These are phyloP conservation scores for Ammodytes marinus DNA, from an alignment of 2,113 vertebrate genomes.

Conservation along the genomic window DNA sequence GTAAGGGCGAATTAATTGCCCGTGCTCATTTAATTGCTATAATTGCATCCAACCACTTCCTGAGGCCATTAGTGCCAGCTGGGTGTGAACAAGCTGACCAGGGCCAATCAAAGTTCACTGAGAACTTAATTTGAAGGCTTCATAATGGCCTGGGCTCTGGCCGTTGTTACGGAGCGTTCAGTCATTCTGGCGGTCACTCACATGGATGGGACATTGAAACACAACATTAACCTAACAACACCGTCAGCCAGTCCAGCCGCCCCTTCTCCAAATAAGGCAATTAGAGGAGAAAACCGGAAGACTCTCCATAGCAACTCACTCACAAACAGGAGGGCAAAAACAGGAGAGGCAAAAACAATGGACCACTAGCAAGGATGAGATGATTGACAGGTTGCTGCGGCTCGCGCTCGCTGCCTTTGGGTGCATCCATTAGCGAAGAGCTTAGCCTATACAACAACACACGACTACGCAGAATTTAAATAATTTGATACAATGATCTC, in stretches of 20 bases:
- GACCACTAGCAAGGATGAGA: slow-evolving; percentile 36
- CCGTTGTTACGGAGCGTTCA: slow-evolving; percentile 19
- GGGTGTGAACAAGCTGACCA: slow-evolving; percentile 37
- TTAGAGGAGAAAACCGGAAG: slow-evolving; percentile 60
- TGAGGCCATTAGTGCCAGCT: slow-evolving; percentile 25
- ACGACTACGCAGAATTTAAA: neutral
- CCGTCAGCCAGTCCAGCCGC: slow-evolving; percentile 25
- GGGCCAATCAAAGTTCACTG: slow-evolving; percentile 6
- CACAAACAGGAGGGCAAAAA: slow-evolving; percentile 63
- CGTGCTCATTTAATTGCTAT: slow-evolving; percentile 31
- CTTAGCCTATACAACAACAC: slow-evolving; percentile 17
- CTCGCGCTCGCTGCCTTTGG: slow-evolving; percentile 17
- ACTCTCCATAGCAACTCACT: slow-evolving; percentile 71
- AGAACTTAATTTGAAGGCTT: slow-evolving; percentile 31
- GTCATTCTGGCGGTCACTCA: slow-evolving; percentile 14
- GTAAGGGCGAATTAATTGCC: slow-evolving; percentile 24
- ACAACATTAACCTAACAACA: slow-evolving; percentile 21
- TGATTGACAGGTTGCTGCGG: slow-evolving; percentile 71
- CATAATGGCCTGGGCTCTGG: slow-evolving; percentile 12
- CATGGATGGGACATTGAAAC: slow-evolving; percentile 33
- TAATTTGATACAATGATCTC: neutral
- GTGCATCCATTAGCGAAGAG: slow-evolving; percentile 7
- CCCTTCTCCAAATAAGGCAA: slow-evolving; percentile 64
- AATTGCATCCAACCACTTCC: slow-evolving; percentile 23
- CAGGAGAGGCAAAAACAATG: slow-evolving; percentile 68